phyloP scores from a whole-genome alignment of 2,888 invertebrate genomes.

The Meiosimyza platycephala region DNA sequence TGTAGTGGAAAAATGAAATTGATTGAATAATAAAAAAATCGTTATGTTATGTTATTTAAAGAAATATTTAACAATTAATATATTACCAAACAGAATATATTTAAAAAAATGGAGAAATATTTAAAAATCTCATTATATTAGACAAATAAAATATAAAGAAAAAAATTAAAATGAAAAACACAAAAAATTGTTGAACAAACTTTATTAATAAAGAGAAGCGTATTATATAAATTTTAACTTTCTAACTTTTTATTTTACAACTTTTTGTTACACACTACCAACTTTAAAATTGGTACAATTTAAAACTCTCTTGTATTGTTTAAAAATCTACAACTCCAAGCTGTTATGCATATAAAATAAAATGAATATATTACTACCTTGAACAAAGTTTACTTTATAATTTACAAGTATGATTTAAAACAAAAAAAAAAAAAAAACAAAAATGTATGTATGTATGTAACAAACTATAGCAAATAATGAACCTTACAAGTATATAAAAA shows the following conservation, averaged over 20 bases:
- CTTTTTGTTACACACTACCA: neutral
- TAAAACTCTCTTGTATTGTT: slow-evolving; percentile 11
- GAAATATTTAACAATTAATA: slow-evolving; percentile 35
- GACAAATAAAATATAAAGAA: slow-evolving; percentile 43
- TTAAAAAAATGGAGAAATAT: slow-evolving; percentile 32
- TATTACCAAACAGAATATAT: slow-evolving; percentile 43
- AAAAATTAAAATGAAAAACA: slow-evolving; percentile 39
- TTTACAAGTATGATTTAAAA: no score
- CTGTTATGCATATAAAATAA: slow-evolving; percentile 18
- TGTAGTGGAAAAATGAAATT: slow-evolving; percentile 53
- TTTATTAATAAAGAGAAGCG: slow-evolving; percentile 31
- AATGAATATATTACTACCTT: neutral
- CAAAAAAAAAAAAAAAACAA: no score
- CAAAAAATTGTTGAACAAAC: slow-evolving; percentile 39
- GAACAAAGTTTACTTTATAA: no score
- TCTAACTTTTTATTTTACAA: no score
- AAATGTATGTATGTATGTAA: no score
- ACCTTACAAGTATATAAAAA: no score
- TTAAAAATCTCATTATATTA: slow-evolving; percentile 45
- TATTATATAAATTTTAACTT: slow-evolving; percentile 21
- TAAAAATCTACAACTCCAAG: slow-evolving; percentile 20
- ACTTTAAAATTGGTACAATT: slow-evolving; percentile 10
- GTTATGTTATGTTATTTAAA: slow-evolving; percentile 42
- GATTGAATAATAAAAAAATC: slow-evolving; percentile 39
- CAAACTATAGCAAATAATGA: no score